These are phyloP conservation scores for Mythimna ferrago DNA, from an alignment of 2,888 invertebrate genomes.

Conservation along the genomic window DNA sequence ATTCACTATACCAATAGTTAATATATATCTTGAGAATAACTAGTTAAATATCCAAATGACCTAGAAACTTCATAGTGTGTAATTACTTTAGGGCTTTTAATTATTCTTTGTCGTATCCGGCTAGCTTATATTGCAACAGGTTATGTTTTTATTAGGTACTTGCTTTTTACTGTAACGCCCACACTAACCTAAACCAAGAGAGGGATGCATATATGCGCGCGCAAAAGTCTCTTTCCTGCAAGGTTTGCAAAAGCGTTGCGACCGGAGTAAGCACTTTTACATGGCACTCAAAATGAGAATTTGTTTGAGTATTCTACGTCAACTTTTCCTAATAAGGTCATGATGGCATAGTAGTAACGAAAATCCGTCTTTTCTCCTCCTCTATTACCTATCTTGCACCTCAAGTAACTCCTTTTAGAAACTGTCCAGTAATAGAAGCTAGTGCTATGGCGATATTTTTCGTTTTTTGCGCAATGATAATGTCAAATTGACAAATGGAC, in stretches of 20 bases:
- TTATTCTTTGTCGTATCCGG: not conserved
- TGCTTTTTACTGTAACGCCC: conserved; percentile 1
- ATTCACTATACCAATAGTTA: too few relatives aligned
- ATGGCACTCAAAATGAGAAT: not conserved
- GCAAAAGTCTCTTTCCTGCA: conserved; percentile 1
- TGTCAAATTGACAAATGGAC: not conserved
- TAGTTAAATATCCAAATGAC: not conserved
- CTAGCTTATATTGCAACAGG: conserved; percentile 20
- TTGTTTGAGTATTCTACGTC: not conserved
- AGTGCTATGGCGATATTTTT: not conserved
- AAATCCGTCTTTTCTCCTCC: not conserved
- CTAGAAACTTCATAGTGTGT: not conserved
- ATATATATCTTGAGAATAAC: not conserved
- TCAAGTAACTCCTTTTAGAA: not conserved
- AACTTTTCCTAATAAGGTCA: not conserved
- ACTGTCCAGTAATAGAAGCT: too few relatives aligned
- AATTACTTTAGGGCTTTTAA: conserved; percentile 2
- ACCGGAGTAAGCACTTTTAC: not conserved
- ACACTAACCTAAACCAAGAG: not conserved
- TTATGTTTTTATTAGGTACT: not conserved
- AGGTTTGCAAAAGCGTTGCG: not conserved
- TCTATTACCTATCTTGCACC: not conserved
- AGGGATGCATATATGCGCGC: conserved; percentile 17
- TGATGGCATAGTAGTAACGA: not conserved
- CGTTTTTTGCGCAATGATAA: not conserved